Percentiles rank a stretch among this genome's conserved stretches.
Conservation (phyloP, 2,888 invertebrate genomes). For the Trichopoda pennipes region DNA sequence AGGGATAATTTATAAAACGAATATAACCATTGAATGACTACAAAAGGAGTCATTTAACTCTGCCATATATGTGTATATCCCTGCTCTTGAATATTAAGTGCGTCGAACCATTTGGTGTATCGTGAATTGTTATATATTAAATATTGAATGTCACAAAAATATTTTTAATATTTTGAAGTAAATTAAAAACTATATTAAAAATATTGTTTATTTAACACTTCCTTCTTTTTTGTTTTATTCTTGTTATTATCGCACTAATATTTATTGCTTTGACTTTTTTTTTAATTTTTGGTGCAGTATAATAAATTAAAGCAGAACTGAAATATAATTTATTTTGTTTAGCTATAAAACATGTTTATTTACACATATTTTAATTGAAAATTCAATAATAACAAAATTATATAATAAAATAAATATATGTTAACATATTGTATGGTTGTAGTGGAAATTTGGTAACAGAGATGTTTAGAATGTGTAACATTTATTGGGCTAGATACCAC, state of each 20-base stretch:
- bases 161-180: conserved; percentile 37
- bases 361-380: conserved; percentile 55
- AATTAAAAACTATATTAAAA: conserved; percentile 36
- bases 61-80: no score
- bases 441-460: no score
- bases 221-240: neutral
- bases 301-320: conserved; percentile 56
- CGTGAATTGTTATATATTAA: neutral
- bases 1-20: no score
- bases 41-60: no score
- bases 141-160: neutral
- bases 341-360: conserved; percentile 45
- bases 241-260: neutral
- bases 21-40: no score
- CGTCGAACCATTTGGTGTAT: neutral
- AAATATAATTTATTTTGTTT: conserved; percentile 59
- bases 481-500: no score
- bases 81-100: neutral
- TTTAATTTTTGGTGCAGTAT: conserved; percentile 29
- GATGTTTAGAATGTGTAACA: no score
- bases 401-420: conserved; percentile 10
- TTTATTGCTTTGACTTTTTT: conserved; percentile 13
- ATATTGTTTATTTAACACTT: conserved; percentile 49
- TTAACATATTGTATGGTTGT: no score
- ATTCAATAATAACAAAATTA: conserved; percentile 51